Evolutionary conservation across 2,888 invertebrate genomes (phyloP).

Genomic region (Clusia tigrina): DNA sequence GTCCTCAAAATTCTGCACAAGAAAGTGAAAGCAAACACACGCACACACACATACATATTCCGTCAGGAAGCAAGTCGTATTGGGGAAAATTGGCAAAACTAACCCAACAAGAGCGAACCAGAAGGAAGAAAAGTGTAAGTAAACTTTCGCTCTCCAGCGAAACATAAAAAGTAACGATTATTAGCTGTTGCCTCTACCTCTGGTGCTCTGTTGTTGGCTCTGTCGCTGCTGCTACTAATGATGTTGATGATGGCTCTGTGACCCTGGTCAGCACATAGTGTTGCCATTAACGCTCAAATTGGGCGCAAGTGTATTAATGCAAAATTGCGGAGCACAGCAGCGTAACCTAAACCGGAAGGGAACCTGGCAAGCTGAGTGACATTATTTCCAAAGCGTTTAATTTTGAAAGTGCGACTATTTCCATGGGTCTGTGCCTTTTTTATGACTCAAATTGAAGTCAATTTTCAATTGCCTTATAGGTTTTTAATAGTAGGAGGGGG

Average conservation of each 20-base stretch:
- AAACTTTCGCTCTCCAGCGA: neutral
- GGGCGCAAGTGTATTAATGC: neutral
- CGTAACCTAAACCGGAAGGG: too few species aligned
- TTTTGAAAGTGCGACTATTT: slow-evolving; percentile 2
- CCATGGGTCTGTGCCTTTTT: neutral
- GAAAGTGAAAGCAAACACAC: too few species aligned
- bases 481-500: neutral
- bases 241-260: slow-evolving; percentile 12
- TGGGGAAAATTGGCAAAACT: neutral
- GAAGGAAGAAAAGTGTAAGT: neutral
- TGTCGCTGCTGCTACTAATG: slow-evolving; percentile 13
- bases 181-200: neutral
- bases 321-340: neutral
- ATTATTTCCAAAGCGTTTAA: slow-evolving; percentile 1
- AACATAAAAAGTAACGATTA: slow-evolving; percentile 7
- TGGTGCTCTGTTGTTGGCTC: neutral
- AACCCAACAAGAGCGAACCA: neutral
- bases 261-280: neutral
- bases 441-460: too few species aligned
- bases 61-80: too few species aligned
- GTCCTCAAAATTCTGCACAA: too few species aligned
- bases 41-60: too few species aligned
- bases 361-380: neutral
- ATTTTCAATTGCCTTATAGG: neutral
- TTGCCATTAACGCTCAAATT: neutral